phyloP scores from a whole-genome alignment of 2,113 vertebrate genomes.

The Misgurnus anguillicaudatus region DNA sequence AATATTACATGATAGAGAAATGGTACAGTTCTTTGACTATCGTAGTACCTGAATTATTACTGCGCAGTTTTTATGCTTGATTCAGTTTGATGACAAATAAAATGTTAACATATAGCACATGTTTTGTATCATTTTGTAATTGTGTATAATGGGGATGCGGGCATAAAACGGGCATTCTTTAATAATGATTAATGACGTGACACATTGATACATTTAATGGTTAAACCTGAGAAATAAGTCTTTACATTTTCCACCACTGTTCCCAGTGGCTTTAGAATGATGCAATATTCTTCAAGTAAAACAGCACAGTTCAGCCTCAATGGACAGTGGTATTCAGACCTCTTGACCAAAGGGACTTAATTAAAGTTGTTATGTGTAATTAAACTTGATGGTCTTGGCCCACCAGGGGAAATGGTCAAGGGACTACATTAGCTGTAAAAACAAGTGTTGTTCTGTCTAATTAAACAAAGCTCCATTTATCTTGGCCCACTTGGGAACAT shows the following conservation, averaged over 20 bases:
- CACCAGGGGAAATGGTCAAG: neutral
- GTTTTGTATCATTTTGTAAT: too few species aligned
- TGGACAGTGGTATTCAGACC: neutral
- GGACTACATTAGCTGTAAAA: neutral
- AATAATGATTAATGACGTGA: too few species aligned
- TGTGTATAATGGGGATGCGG: too few species aligned
- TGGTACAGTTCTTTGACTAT: too few species aligned
- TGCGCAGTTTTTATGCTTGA: too few species aligned
- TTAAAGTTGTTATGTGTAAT: conserved; percentile 29
- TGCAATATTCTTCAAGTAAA: conserved; percentile 7
- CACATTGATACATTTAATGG: neutral
- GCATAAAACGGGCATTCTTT: too few species aligned
- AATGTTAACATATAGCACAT: too few species aligned
- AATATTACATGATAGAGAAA: too few species aligned
- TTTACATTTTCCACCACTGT: neutral
- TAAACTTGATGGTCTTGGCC: conserved; percentile 25
- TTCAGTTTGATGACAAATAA: too few species aligned
- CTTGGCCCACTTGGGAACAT: neutral
- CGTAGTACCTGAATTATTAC: too few species aligned
- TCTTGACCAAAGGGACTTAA: conserved; percentile 41
- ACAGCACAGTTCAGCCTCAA: neutral
- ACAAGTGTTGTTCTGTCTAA: conserved; percentile 14
- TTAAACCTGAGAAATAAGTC: neutral
- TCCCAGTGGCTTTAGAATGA: neutral
- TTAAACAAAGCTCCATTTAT: conserved; percentile 31